A percentile compares a stretch with the other conserved stretches of the same genome.
Evolutionary conservation across 2,888 invertebrate genomes (phyloP).

Genomic region (Cinara cedri): DNA sequence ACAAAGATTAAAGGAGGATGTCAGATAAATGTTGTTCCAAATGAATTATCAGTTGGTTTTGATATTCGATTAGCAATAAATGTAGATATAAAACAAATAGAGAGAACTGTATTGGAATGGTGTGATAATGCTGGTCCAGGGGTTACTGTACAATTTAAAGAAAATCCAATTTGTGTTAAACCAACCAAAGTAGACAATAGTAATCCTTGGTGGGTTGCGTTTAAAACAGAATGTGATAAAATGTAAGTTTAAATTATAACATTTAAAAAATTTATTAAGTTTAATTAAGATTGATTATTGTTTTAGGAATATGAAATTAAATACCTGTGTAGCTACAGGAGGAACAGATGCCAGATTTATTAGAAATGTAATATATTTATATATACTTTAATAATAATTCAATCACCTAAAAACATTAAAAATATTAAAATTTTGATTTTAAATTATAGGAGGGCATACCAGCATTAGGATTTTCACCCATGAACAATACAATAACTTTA

Average conservation of each 20-base stretch:
- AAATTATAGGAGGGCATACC: slow-evolving; percentile 72
- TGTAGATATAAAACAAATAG: slow-evolving; percentile 70
- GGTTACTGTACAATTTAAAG: slow-evolving; percentile 71
- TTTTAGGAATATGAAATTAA: slow-evolving; percentile 72
- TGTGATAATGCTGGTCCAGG: slow-evolving; percentile 76
- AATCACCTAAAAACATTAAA: not conserved
- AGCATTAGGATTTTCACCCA: slow-evolving; percentile 89
- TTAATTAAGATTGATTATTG: not conserved
- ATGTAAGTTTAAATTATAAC: slow-evolving; percentile 65
- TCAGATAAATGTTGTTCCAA: slow-evolving; percentile 89
- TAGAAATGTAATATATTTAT: slow-evolving; percentile 66
- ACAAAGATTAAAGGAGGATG: slow-evolving; percentile 79
- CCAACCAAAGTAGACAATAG: slow-evolving; percentile 70
- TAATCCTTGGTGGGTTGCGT: slow-evolving; percentile 77
- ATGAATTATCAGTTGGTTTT: slow-evolving; percentile 76
- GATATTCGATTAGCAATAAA: slow-evolving; percentile 75
- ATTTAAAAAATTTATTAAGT: not conserved
- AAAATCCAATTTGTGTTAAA: slow-evolving; percentile 69
- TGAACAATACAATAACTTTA: slow-evolving; percentile 81
- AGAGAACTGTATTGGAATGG: slow-evolving; percentile 70
- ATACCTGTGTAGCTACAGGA: slow-evolving; percentile 82
- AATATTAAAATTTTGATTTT: not conserved
- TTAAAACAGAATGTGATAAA: slow-evolving; percentile 70
- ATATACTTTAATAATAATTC: no score
- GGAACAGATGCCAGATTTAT: slow-evolving; percentile 89